Evolutionary conservation across 2,888 invertebrate species (phyloP), one percentile per base, ranked within the genome.

Genomic region (Amblyjoppa proteus): DNA sequence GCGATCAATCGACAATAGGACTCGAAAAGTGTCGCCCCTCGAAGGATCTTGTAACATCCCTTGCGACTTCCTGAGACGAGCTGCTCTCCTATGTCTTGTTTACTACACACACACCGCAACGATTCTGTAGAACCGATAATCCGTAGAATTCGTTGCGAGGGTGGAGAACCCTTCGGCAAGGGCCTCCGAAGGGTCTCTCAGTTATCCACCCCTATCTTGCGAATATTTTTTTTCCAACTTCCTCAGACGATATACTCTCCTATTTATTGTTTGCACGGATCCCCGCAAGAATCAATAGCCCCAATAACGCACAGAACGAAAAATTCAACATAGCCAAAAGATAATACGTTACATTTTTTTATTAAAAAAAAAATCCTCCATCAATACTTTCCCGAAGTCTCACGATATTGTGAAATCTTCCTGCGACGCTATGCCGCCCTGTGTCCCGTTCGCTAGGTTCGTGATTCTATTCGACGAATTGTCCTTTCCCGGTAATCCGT

Each of bases 71-170:
- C 82, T 86, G 41, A 11, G 34, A 66, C 51, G 56, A 69, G 64
- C 88, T 89, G 82, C 78, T 87, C 75, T 64, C 89, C 89, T 89
- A 87, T 79, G 87, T 85, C 88, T 81, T 83, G 81, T 88, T 88
- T 87, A 88, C 87, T 85, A 64, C 25, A 7, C 20, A 31, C 13
- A 34, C 49, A 51, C 58, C 69, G 16, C 61, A 79, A 20, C 45
- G 0, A 49, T 64, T 61, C 49, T 9, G 16, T 6, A 49, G 70
- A 20, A 13, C 9, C 20, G 25, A 79, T 38, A 34, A 64, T 51
- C 11, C 49, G 20, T 56, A 25, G 31, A 34, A 73, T 73, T 73
- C 49, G 13, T 45, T n/a, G 7, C 80, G 73, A 13, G 9, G 45
- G 31, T 61, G 2, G 20, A 58, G 5, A 61, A 11, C 13, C 61